phyloP scores from a whole-genome alignment of 2,888 invertebrate genomes.

The Brassicogethes aeneus region DNA sequence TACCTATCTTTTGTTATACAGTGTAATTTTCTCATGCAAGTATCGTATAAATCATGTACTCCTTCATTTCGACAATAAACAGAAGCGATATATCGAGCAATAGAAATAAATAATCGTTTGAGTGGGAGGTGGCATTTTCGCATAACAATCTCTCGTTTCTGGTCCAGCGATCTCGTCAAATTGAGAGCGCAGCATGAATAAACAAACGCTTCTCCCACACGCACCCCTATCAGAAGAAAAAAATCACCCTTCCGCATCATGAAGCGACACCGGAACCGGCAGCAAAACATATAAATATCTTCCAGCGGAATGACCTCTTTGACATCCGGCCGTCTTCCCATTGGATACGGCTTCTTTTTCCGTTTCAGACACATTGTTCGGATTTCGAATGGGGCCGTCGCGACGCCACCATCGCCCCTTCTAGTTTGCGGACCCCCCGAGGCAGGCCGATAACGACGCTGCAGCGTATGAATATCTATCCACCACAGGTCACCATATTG shows the following conservation, averaged over 20 bases:
- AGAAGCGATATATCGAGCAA: background rate
- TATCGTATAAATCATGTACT: background rate
- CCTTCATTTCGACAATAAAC: background rate
- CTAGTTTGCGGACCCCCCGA: background rate
- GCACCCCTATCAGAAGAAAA: constrained; percentile 25
- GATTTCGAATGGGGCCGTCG: constrained; percentile 24
- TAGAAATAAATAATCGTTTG: background rate
- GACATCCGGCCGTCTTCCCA: constrained; percentile 35
- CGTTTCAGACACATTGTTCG: constrained; percentile 35
- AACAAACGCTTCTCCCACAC: constrained; percentile 29
- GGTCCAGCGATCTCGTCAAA: constrained; percentile 18
- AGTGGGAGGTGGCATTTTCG: background rate
- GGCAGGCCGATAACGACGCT: background rate
- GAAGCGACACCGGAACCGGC: constrained; percentile 21
- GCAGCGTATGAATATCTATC: background rate
- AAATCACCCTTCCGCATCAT: constrained; percentile 31
- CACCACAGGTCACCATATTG: background rate
- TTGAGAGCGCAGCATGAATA: constrained; percentile 28
- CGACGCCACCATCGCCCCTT: constrained; percentile 4
- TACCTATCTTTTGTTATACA: too few species aligned
- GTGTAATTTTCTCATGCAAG: background rate
- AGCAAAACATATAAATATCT: constrained; percentile 38
- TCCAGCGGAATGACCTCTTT: constrained; percentile 37
- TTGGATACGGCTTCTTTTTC: constrained; percentile 33
- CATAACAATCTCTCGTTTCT: constrained; percentile 15